These are phyloP conservation scores for Blastobasis lacticolella DNA, from an alignment of 2,888 invertebrate genomes.

Conservation along the genomic window DNA sequence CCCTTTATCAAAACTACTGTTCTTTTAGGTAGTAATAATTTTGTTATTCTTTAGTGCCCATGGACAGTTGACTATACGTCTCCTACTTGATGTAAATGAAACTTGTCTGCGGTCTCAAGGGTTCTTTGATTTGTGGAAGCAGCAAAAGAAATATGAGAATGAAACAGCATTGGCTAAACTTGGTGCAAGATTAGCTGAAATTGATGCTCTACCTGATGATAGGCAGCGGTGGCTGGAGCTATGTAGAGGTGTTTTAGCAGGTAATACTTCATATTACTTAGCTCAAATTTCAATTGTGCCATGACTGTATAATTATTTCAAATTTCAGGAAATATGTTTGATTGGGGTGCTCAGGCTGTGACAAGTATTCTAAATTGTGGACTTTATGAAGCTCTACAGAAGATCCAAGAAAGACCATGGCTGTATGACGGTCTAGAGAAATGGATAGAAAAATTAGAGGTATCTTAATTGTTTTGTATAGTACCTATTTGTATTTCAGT, in stretches of 20 bases:
- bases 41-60: slow-evolving; percentile 71
- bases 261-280: slow-evolving; percentile 27
- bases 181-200: slow-evolving; percentile 75
- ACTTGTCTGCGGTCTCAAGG: slow-evolving; percentile 92
- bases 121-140: slow-evolving; percentile 90
- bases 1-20: not conserved
- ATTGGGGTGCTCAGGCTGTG: slow-evolving; percentile 97
- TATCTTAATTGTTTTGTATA: slow-evolving; percentile 21
- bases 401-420: slow-evolving; percentile 94
- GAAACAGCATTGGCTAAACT: slow-evolving; percentile 83
- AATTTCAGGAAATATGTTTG: slow-evolving; percentile 92
- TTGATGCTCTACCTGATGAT: slow-evolving; percentile 80
- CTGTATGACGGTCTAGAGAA: slow-evolving; percentile 88
- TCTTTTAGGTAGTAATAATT: slow-evolving; percentile 5
- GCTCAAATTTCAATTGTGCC: too few species aligned
- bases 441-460: slow-evolving; percentile 84
- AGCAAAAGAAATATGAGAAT: slow-evolving; percentile 93
- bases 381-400: slow-evolving; percentile 85
- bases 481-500: not conserved
- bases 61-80: slow-evolving; percentile 90
- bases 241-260: slow-evolving; percentile 79
- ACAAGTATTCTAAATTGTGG: slow-evolving; percentile 91
- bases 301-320: slow-evolving; percentile 1
- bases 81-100: slow-evolving; percentile 93
- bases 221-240: slow-evolving; percentile 77